Base-by-base conservation (phyloP, 2,113 vertebrate species). In the Ctenomys sociabilis region DNA sequence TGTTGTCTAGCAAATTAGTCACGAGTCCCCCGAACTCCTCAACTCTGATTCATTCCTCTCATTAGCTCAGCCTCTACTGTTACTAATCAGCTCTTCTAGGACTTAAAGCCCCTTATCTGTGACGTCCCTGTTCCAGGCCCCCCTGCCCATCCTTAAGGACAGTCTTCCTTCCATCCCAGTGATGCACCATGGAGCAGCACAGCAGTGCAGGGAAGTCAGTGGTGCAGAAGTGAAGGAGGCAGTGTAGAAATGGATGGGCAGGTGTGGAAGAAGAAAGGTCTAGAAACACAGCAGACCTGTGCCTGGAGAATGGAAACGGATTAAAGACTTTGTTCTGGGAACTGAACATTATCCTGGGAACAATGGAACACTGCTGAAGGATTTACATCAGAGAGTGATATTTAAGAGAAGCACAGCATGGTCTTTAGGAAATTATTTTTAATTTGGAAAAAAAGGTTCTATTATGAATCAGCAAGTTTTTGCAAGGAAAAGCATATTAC, bases 381-480 rank as follows among this genome's bases (percentile, higher is more conserved):
- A 95, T 72, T 90, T 81, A 66, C 28, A 63, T 59, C 11, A 91
- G 54, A 88, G 22, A 96, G 3, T 80, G 37, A 37, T 16, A 68
- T 49, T 85, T 85, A 45, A 85, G 54, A 83, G 28, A 72, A 37
- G 7, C 32, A 54, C 16, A 92, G 9, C 37, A 77, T 14, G 35
- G 28, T 61, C 19, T 88, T 90, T 86, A 72, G 68, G 16, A 84
- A 96, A 85, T 72, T 6, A 90, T 94, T 86, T 37, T 85, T 91
- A 73, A 93, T 95, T 77, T 92, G 70, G 14, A 95, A 97, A 90
- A 83, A 77, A 94, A 70, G 13, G 3, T 45, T 90, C 49, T 89
- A 40, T 88, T 22, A 87, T 91, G 70, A 97, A 93, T 81, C 22
- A 94, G 93, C 43, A 86, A 84, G 43, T 84, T 91, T 92, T 91